phyloP scores from a whole-genome alignment of 2,113 vertebrate genomes.

The Sterna hirundo region DNA sequence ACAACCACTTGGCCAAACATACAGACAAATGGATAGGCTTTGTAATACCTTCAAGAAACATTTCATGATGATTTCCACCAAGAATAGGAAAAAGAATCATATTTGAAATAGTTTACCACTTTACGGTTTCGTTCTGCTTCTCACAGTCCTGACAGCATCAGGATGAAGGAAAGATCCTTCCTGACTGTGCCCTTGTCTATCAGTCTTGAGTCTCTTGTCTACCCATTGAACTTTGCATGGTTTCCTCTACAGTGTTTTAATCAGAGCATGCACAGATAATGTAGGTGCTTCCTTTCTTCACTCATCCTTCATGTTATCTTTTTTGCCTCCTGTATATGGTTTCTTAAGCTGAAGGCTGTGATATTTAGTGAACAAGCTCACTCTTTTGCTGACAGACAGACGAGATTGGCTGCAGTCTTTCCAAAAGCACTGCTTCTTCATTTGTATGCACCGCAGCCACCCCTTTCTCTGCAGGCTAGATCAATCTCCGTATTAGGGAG shows the following conservation, averaged over 20 bases:
- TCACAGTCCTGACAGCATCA: neutral
- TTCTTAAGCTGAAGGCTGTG: neutral
- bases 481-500: slow-evolving; percentile 10
- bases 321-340: neutral
- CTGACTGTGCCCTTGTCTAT: neutral
- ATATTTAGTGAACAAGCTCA: neutral
- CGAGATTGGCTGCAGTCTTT: neutral
- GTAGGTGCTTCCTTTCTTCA: neutral
- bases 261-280: neutral
- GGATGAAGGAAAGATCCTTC: neutral
- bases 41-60: neutral
- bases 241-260: neutral
- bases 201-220: neutral
- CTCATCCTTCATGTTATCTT: neutral
- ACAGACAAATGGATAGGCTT: neutral
- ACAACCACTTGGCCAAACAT: neutral
- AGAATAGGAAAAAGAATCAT: neutral
- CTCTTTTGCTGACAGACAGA: neutral
- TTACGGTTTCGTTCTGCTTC: neutral
- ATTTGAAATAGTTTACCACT: neutral
- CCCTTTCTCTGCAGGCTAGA: neutral
- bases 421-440: neutral
- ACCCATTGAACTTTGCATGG: neutral
- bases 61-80: neutral
- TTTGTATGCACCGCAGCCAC: slow-evolving; percentile 9